Conservation (phyloP, 2,113 vertebrate genomes). For the Spea bombifrons region DNA sequence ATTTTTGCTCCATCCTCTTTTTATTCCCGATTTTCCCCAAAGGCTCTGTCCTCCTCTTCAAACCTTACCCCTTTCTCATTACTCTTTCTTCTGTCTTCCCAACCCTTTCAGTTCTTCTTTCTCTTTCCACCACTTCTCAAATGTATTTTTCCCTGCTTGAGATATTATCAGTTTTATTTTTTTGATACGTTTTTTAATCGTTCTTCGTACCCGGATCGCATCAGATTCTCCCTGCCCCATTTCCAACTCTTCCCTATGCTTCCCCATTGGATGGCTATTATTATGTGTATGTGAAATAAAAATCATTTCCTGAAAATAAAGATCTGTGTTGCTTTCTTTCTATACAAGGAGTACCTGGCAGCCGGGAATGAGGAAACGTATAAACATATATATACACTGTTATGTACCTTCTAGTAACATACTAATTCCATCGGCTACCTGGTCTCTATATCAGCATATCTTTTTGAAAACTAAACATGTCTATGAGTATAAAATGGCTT, state of each 20-base stretch:
- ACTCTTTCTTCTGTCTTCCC: slow-evolving; percentile 6
- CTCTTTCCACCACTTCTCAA: slow-evolving; percentile 5
- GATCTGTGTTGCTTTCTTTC: background rate
- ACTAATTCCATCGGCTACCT: too few species aligned
- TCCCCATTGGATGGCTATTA: slow-evolving; percentile 47
- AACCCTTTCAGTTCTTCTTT: slow-evolving; percentile 7
- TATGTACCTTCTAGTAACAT: too few species aligned
- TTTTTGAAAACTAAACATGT: too few species aligned
- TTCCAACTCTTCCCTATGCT: slow-evolving; percentile 24
- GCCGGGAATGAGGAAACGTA: too few species aligned
- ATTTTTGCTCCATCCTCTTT: too few species aligned
- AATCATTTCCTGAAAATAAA: slow-evolving; percentile 46
- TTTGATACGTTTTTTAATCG: slow-evolving; percentile 44
- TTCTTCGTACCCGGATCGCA: slow-evolving; percentile 34
- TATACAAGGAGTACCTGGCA: too few species aligned
- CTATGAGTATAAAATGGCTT: too few species aligned
- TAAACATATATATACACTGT: too few species aligned
- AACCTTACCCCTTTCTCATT: background rate
- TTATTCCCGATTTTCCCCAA: too few species aligned
- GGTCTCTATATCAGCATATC: too few species aligned
- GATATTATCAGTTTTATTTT: slow-evolving; percentile 45
- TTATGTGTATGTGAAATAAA: slow-evolving; percentile 49
- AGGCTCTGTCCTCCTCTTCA: background rate
- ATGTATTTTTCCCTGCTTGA: slow-evolving; percentile 27
- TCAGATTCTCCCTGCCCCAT: slow-evolving; percentile 21